These are phyloP conservation scores for Cancer borealis DNA, from an alignment of 2,888 invertebrate genomes.

Conservation along the genomic window DNA sequence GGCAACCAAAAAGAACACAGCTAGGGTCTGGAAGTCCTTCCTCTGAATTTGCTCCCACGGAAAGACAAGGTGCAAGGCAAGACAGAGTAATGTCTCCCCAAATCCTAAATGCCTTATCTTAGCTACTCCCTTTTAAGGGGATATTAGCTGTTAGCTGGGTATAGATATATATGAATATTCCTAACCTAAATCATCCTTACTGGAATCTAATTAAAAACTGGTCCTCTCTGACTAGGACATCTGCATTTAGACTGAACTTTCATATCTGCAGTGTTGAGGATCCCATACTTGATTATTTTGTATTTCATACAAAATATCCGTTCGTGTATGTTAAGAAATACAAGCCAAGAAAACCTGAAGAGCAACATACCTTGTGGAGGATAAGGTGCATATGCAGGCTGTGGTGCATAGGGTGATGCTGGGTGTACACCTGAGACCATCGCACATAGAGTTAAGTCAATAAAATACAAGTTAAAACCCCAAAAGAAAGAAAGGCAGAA, in stretches of 20 bases:
- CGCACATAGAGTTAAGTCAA: not conserved
- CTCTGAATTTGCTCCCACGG: too few relatives aligned
- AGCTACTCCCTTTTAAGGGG: too few relatives aligned
- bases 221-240: not conserved
- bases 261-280: not conserved
- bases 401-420: conserved; percentile 60
- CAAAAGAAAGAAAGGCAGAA: not conserved
- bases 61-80: too few relatives aligned
- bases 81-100: too few relatives aligned
- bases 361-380: conserved; percentile 63
- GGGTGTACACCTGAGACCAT: conserved; percentile 56
- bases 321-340: not conserved
- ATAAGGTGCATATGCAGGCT: conserved; percentile 70
- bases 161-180: not conserved
- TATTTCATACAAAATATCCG: not conserved
- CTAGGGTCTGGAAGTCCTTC: not conserved
- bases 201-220: not conserved
- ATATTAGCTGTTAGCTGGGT: not conserved
- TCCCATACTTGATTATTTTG: not conserved
- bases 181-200: not conserved
- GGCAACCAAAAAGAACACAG: not conserved
- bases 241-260: not conserved
- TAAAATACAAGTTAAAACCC: not conserved
- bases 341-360: not conserved
- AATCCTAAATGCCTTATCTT: too few relatives aligned